Percentiles rank a stretch among this genome's conserved stretches.
Conservation (phyloP, 2,888 invertebrate genomes). For the Oscheius myriophilus region DNA sequence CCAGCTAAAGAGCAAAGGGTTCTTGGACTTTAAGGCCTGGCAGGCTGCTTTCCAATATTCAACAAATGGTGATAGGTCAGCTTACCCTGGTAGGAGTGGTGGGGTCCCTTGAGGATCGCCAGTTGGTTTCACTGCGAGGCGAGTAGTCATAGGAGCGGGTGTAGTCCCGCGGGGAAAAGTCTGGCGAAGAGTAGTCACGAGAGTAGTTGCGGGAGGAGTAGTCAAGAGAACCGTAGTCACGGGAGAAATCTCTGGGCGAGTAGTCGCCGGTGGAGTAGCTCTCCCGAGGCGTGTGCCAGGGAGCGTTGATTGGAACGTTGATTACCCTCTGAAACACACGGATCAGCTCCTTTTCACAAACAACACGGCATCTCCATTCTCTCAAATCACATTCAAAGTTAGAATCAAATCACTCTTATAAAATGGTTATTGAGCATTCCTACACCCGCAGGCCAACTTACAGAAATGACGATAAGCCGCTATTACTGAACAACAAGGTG, state of each 20-base stretch:
- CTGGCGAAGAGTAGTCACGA: constrained; percentile 14
- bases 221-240: constrained; percentile 11
- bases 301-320: constrained; percentile 50
- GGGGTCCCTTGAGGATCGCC: neutral
- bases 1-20: no score
- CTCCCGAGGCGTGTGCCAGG: constrained; percentile 37
- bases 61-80: neutral
- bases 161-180: constrained; percentile 1
- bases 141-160: constrained; percentile 15
- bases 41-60: no score
- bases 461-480: no score
- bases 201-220: constrained; percentile 11
- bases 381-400: constrained; percentile 5
- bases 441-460: no score
- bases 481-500: no score
- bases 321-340: constrained; percentile 30
- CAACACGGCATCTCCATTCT: no score
- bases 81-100: constrained; percentile 12
- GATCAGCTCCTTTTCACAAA: no score
- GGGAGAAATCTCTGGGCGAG: constrained; percentile 2
- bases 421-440: neutral
- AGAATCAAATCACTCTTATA: neutral
- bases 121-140: neutral
- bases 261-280: constrained; percentile 8
- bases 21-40: no score